Evolutionary conservation across 2,113 vertebrate species (phyloP), one percentile per base, ranked within the genome.

Genomic region (Crotalus tigris): DNA sequence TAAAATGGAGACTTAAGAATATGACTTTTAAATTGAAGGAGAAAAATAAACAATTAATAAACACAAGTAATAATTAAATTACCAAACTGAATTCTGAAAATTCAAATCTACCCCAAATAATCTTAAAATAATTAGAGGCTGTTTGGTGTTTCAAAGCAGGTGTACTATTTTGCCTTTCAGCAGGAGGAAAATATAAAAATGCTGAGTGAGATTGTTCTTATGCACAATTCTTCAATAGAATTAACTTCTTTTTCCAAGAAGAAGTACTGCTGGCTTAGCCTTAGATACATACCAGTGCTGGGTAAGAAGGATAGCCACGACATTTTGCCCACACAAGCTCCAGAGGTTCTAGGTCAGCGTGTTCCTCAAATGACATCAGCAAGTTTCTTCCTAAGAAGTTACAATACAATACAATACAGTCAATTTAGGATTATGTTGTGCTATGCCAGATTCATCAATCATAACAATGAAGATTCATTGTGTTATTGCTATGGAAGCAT

Each of bases 261-360:
- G 9, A 8, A 81, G 69, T 19, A 39, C 17, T 39, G 33, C 24
- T 59, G 23, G 1, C 7, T 29, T 2, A 87, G 59, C 57, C 51
- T 11, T 2, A 6, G 19, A 54, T 75, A 95, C 97, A 98, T 96
- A 99, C 99, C 98, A 99, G 96, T 95, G 99, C 99, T 89, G 99
- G 99, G 96, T 99, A 99, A 94, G 99, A 99, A 91, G 99, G 99
- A 61, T 99, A 99, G 81, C 99, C 99, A 94, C 99, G 98, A 96
- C 99, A 99, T 97, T 99, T 99, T 93, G 99, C 99, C 99, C 99
- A 99, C 96, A 99, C 99, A 5, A 99, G 98, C 95, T 99, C 99
- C 93, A 99, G 96, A 94, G 99, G 98, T 95, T 99, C 98, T 95
- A 99, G 98, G 96, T 99, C 98, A 33, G 97, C 95, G n/a, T 97